phyloP scores from a whole-genome alignment of 2,113 vertebrate genomes.

The Mustelus asterias region DNA sequence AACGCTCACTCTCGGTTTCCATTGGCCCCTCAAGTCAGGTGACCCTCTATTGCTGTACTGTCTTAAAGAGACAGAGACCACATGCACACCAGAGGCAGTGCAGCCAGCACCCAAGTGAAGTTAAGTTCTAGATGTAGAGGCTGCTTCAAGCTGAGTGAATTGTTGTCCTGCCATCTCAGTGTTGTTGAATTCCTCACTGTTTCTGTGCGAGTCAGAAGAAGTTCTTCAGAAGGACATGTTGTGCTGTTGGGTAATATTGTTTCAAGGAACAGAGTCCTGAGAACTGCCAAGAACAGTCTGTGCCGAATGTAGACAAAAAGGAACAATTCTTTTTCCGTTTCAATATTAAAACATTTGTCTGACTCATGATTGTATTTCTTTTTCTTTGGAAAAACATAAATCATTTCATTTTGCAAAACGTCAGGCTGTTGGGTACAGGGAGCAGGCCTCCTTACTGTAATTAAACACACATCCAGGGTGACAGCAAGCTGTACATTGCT shows the following conservation, averaged over 20 bases:
- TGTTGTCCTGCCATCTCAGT: neutral
- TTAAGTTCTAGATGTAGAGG: neutral
- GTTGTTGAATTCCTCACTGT: neutral
- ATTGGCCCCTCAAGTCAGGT: too few relatives aligned
- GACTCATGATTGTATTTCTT: neutral
- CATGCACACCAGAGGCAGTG: neutral
- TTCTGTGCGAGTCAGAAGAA: neutral
- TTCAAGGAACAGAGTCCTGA: neutral
- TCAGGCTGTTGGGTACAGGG: neutral
- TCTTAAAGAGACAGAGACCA: too few relatives aligned
- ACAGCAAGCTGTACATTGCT: neutral
- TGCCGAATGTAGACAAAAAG: constrained; percentile 8
- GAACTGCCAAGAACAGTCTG: constrained; percentile 30
- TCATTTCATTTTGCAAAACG: neutral
- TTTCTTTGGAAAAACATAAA: constrained; percentile 25
- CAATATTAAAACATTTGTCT: neutral
- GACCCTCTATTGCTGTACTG: too few relatives aligned
- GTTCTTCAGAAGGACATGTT: constrained; percentile 1
- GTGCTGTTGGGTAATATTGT: constrained; percentile 24
- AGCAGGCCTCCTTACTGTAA: neutral
- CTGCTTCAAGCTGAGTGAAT: neutral
- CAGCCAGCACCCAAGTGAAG: neutral
- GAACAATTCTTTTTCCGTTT: neutral
- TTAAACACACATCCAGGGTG: neutral
- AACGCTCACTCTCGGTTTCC: too few relatives aligned